Evolutionary conservation across 2,797 vertebrate species (phyloP).

Genomic region (Chrosomus eos): DNA sequence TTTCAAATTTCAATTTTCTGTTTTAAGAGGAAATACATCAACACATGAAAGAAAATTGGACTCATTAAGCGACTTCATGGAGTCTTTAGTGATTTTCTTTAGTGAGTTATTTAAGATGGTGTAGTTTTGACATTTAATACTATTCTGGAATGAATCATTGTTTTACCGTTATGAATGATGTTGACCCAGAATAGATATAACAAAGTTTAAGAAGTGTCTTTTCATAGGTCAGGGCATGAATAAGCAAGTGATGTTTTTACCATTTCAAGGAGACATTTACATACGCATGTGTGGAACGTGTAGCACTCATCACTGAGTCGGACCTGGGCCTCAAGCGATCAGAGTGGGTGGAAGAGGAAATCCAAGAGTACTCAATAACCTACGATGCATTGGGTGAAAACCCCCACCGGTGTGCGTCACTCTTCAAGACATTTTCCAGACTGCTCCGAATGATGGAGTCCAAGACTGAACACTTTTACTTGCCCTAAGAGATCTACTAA

Average conservation of each 20-base stretch:
- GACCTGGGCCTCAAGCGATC: slow-evolving; percentile 8
- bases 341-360: slow-evolving; percentile 47
- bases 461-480: background rate
- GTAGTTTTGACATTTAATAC: slow-evolving; percentile 54
- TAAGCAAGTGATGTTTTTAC: slow-evolving; percentile 36
- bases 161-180: slow-evolving; percentile 50
- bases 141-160: slow-evolving; percentile 55
- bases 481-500: background rate
- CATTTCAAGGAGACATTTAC: background rate
- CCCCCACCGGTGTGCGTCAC: slow-evolving; percentile 17
- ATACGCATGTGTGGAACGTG: background rate
- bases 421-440: slow-evolving; percentile 37
- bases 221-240: slow-evolving; percentile 38
- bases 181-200: slow-evolving; percentile 54
- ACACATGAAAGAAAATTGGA: background rate
- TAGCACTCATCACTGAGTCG: slow-evolving; percentile 1
- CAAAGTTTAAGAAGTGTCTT: slow-evolving; percentile 1
- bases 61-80: slow-evolving; percentile 2
- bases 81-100: background rate
- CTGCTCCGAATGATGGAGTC: background rate
- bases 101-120: slow-evolving; percentile 39
- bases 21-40: background rate
- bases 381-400: slow-evolving; percentile 22
- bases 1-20: background rate
- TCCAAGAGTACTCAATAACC: slow-evolving; percentile 39